Evolutionary conservation across 2,888 invertebrate species (phyloP).

Genomic region (Sinohyriopsis cumingii): DNA sequence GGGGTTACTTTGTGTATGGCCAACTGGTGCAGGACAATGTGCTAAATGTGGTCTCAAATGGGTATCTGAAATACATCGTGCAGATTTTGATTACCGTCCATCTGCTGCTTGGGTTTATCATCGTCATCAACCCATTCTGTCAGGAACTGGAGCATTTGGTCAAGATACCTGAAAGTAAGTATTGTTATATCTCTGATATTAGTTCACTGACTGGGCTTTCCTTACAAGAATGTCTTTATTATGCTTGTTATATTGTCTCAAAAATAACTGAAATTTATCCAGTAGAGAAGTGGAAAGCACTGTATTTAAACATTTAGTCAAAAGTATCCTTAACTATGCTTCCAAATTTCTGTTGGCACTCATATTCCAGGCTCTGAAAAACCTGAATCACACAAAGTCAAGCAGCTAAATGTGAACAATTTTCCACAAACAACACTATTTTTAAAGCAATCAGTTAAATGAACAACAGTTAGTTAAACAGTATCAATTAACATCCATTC

Average conservation of each 20-base stretch:
- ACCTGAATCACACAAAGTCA: too few species aligned
- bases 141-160: conserved; percentile 87
- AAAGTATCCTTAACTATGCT: too few species aligned
- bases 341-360: too few species aligned
- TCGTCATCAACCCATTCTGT: conserved; percentile 82
- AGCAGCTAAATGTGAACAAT: too few species aligned
- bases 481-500: neutral
- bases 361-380: too few species aligned
- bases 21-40: conserved; percentile 83
- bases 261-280: too few species aligned
- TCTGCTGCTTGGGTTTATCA: conserved; percentile 80
- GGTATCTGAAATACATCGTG: conserved; percentile 76
- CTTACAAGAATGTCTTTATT: too few species aligned
- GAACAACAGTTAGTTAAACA: neutral
- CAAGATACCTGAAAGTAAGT: conserved; percentile 81
- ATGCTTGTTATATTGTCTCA: too few species aligned
- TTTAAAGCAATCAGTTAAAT: neutral
- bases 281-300: too few species aligned
- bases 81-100: conserved; percentile 80
- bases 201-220: too few species aligned
- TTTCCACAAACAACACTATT: too few species aligned
- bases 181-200: neutral
- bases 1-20: conserved; percentile 80
- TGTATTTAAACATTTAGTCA: too few species aligned
- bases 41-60: conserved; percentile 78